Conservation (phyloP, 2,888 invertebrate species). For the Stegophylla sp. region DNA sequence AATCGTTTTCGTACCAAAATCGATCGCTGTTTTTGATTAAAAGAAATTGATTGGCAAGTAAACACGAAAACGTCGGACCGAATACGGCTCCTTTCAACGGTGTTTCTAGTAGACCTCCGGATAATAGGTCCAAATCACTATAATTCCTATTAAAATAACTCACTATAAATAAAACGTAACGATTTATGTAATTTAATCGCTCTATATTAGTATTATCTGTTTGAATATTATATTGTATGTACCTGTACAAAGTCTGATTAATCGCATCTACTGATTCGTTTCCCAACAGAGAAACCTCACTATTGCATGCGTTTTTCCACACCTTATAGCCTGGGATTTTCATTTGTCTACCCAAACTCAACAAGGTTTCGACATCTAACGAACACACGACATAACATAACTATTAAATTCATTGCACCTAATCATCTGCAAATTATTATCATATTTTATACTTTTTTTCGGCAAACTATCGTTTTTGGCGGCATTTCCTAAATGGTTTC, state of each 20-base stretch:
- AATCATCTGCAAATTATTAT: not conserved
- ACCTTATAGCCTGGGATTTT: constrained; percentile 44
- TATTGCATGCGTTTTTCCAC: constrained; percentile 34
- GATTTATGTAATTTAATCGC: not conserved
- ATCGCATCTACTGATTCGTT: constrained; percentile 12
- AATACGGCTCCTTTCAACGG: constrained; percentile 81
- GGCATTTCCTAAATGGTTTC: constrained; percentile 22
- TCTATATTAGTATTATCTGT: not conserved
- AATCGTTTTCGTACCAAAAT: constrained; percentile 95
- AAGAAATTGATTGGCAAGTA: constrained; percentile 82
- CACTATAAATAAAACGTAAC: not conserved
- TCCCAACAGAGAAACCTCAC: not conserved
- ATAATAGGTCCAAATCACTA: constrained; percentile 83
- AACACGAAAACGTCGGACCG: constrained; percentile 87
- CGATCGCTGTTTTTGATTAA: constrained; percentile 84
- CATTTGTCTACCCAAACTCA: constrained; percentile 46
- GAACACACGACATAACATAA: not conserved
- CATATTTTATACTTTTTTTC: constrained; percentile 47
- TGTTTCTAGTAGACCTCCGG: constrained; percentile 82
- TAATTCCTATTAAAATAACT: constrained; percentile 28
- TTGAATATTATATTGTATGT: not conserved
- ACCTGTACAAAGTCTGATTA: constrained; percentile 50
- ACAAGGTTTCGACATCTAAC: constrained; percentile 31
- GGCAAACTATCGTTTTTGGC: constrained; percentile 16
- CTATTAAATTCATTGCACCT: not conserved